These are phyloP conservation scores for Zosterops pallidus DNA, from an alignment of 2,113 vertebrate genomes.

Conservation along the genomic window DNA sequence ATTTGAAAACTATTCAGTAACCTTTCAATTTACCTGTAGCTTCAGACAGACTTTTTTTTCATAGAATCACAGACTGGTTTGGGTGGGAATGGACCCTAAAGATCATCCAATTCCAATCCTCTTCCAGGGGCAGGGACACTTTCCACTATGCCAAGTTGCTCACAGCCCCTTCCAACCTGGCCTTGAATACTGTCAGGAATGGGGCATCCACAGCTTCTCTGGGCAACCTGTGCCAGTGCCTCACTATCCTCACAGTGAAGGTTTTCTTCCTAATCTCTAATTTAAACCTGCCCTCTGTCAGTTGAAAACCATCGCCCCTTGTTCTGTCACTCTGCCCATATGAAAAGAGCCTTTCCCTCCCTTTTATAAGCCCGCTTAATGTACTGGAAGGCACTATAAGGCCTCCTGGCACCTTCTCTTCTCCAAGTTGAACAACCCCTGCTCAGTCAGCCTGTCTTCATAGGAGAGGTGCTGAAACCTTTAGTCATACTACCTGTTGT, in stretches of 20 bases:
- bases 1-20: background rate
- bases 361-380: background rate
- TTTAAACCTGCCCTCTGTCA: background rate
- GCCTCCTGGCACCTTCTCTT: background rate
- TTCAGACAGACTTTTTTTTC: background rate
- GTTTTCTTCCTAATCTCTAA: background rate
- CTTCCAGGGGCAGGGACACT: background rate
- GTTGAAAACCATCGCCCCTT: background rate
- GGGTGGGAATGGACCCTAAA: background rate
- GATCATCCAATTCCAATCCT: background rate
- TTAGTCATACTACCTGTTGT: background rate
- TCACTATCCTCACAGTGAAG: background rate
- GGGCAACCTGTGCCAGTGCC: background rate
- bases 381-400: background rate
- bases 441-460: background rate
- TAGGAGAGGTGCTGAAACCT: background rate
- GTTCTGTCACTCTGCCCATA: background rate
- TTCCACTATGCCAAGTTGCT: background rate
- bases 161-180: background rate
- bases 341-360: background rate
- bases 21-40: background rate
- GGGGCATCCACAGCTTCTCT: background rate
- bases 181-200: background rate
- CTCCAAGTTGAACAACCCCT: background rate
- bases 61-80: background rate